Conservation (phyloP, 2,888 invertebrate species). For the Drosophila pseudotakahashii region DNA sequence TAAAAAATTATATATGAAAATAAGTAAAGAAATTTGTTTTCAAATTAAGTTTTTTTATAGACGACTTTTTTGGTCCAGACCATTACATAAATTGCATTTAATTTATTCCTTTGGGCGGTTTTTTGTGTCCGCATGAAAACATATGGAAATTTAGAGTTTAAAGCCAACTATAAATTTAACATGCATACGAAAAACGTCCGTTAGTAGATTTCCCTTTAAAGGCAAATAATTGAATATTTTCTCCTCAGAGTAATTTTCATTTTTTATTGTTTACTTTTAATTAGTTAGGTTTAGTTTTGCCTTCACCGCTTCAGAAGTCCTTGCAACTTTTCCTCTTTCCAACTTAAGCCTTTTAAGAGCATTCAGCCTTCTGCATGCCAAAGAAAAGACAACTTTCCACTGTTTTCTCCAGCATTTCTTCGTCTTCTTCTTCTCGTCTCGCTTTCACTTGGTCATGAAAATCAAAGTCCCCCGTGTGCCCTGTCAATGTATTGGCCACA, state of each 20-base stretch:
- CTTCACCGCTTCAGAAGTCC: not conserved
- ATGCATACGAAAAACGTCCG: too few relatives aligned
- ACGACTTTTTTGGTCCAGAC: too few relatives aligned
- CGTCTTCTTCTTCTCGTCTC: constrained; percentile 11
- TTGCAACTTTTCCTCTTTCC: not conserved
- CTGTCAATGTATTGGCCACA: constrained; percentile 22
- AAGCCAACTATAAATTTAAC: too few relatives aligned
- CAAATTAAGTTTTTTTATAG: too few relatives aligned
- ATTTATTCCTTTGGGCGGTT: too few relatives aligned
- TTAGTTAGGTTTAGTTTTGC: not conserved
- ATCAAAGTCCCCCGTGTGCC: constrained; percentile 40
- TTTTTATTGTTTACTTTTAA: not conserved
- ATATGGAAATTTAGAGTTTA: too few relatives aligned
- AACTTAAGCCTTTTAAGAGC: constrained; percentile 8
- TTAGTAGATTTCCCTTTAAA: too few relatives aligned
- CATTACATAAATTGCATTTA: too few relatives aligned
- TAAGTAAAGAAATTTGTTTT: too few relatives aligned
- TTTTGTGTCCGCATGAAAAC: too few relatives aligned
- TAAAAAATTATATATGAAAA: too few relatives aligned
- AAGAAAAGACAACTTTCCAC: constrained; percentile 18
- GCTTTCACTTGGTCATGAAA: constrained; percentile 48
- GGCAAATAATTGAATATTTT: not conserved
- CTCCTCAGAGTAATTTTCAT: not conserved
- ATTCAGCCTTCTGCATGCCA: constrained; percentile 18
- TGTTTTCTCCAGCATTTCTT: constrained; percentile 7